These are phyloP conservation scores for Ophonus ardosiacus DNA, from an alignment of 2,888 invertebrate species.

Conservation along the genomic window DNA sequence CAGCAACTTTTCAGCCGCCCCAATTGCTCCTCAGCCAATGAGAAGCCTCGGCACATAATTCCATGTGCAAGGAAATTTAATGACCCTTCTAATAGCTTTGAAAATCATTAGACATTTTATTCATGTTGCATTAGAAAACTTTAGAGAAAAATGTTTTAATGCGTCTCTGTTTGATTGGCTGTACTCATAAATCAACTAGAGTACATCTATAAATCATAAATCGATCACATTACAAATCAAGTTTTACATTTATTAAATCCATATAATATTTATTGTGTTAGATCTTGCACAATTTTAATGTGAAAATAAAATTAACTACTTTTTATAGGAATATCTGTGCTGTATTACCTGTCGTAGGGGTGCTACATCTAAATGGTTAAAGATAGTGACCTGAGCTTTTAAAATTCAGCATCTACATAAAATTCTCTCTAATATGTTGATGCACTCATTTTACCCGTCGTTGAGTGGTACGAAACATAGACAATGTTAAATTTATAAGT, in stretches of 20 bases:
- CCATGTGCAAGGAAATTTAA: constrained; percentile 38
- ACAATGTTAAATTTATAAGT: too few species aligned
- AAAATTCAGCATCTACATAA: too few species aligned
- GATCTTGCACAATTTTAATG: not conserved
- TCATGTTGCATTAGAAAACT: not conserved
- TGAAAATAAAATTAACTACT: not conserved
- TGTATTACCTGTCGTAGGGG: too few species aligned
- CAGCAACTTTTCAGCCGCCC: constrained; percentile 44
- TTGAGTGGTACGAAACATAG: too few species aligned
- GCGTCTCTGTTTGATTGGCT: not conserved
- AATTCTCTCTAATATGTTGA: too few species aligned
- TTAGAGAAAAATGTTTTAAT: not conserved
- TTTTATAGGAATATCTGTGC: too few species aligned
- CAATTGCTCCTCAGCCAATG: constrained; percentile 40
- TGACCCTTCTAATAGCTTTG: constrained; percentile 38
- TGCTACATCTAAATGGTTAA: too few species aligned
- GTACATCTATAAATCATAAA: constrained; percentile 26
- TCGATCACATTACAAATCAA: constrained; percentile 30
- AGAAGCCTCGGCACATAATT: constrained; percentile 6
- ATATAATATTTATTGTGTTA: not conserved
- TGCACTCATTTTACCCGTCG: too few species aligned
- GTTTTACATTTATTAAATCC: constrained; percentile 31
- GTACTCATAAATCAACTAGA: constrained; percentile 17
- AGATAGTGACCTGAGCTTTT: too few species aligned
- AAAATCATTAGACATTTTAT: constrained; percentile 31